These are phyloP conservation scores for Peromyscus maniculatus DNA, from an alignment of 2,113 vertebrate species.

Conservation along the genomic window DNA sequence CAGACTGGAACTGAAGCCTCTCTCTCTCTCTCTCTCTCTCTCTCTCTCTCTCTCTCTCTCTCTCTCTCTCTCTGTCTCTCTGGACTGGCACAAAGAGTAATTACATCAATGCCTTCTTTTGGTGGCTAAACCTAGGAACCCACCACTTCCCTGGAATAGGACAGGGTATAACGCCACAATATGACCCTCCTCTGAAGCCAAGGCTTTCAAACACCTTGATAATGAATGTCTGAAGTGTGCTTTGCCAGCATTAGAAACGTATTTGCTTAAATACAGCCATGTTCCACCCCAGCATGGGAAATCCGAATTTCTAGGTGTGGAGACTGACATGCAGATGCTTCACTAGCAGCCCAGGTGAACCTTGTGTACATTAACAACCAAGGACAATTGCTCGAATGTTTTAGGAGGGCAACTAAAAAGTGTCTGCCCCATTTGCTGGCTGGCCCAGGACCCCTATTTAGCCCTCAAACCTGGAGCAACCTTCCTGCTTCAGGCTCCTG, in stretches of 20 bases:
- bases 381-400: background rate
- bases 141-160: background rate
- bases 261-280: background rate
- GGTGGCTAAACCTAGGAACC: background rate
- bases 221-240: background rate
- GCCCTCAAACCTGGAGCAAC: background rate
- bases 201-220: background rate
- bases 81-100: background rate
- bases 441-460: background rate
- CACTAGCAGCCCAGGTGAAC: background rate
- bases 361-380: background rate
- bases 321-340: background rate
- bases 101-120: background rate
- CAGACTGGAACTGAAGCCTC: background rate
- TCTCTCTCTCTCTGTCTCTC: background rate
- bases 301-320: background rate
- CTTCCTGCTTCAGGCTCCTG: background rate
- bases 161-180: background rate
- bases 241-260: background rate
- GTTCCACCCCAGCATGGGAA: background rate
- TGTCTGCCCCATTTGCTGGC: background rate
- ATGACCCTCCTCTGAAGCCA: background rate
- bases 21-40: background rate
- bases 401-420: constrained; percentile 16
- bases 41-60: background rate